A percentile compares a stretch with the other conserved stretches of the same genome.
These are phyloP conservation scores for Clarias pachynema DNA, from an alignment of 2,797 vertebrate species.

Conservation along the genomic window DNA sequence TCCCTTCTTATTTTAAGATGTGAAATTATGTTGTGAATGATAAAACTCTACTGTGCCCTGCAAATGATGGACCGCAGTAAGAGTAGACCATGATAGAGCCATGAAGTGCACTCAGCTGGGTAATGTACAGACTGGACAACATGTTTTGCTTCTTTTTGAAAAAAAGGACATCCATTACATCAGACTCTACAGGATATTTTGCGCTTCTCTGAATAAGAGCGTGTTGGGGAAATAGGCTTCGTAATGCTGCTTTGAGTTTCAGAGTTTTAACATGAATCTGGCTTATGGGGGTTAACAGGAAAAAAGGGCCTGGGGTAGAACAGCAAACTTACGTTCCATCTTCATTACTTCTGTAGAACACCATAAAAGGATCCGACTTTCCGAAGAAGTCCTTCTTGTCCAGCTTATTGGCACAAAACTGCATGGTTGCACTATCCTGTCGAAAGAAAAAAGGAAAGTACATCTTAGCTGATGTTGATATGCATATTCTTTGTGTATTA, in stretches of 20 bases:
- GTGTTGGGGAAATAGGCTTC: background rate
- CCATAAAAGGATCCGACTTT: slow-evolving; percentile 95
- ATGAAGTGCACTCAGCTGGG: slow-evolving; percentile 11
- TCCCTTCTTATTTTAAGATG: background rate
- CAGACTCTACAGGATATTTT: background rate
- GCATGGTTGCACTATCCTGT: slow-evolving; percentile 92
- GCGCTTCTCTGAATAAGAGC: background rate
- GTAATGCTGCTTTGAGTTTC: background rate
- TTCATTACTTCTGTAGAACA: slow-evolving; percentile 94
- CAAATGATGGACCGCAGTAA: background rate
- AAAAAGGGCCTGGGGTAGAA: background rate
- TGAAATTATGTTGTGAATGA: background rate
- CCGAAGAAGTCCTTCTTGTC: slow-evolving; percentile 98
- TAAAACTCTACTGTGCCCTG: background rate
- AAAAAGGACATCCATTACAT: background rate
- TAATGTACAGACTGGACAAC: background rate
- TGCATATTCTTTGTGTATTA: background rate
- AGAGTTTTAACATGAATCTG: background rate
- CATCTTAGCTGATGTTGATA: background rate
- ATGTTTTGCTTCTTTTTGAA: slow-evolving; percentile 2
- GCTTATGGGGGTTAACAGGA: background rate
- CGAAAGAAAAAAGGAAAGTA: slow-evolving; percentile 15
- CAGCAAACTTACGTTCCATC: slow-evolving; percentile 88
- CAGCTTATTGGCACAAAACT: slow-evolving; percentile 96
- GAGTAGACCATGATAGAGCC: slow-evolving; percentile 1